Percentiles rank a stretch among this genome's conserved stretches.
These are phyloP conservation scores for Clarias batrachus DNA, from an alignment of 2,113 vertebrate species.

Conservation along the genomic window DNA sequence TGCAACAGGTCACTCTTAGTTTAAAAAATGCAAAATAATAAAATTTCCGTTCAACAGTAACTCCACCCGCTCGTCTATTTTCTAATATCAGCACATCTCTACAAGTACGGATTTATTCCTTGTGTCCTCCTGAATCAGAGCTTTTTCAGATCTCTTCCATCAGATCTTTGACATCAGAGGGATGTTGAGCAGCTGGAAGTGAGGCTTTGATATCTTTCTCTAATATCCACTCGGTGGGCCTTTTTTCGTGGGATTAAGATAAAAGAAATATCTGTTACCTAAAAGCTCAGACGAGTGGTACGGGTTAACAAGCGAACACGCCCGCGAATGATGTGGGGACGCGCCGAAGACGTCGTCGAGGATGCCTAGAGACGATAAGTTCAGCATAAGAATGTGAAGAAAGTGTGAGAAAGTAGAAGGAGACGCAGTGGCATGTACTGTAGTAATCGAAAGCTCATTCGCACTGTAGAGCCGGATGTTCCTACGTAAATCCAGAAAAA, in stretches of 20 bases:
- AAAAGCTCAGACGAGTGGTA: slow-evolving; percentile 20
- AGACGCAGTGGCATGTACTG: neutral
- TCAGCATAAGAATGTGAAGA: neutral
- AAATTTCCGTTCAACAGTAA: no score
- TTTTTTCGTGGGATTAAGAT: slow-evolving; percentile 37
- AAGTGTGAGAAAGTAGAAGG: neutral
- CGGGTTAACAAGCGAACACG: neutral
- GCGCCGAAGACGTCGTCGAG: neutral
- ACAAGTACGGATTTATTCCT: neutral
- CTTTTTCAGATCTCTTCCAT: neutral
- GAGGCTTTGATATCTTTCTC: slow-evolving; percentile 36
- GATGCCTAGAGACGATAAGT: neutral
- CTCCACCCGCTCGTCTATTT: neutral
- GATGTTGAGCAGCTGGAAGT: slow-evolving; percentile 3
- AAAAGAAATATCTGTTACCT: slow-evolving; percentile 12
- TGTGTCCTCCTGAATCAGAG: neutral
- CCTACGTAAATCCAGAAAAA: neutral
- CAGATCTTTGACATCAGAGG: neutral
- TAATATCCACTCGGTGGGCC: slow-evolving; percentile 27
- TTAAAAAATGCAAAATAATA: neutral
- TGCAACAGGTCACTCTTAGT: neutral
- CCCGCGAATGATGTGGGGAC: slow-evolving; percentile 4
- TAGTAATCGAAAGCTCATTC: neutral
- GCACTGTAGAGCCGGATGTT: neutral
- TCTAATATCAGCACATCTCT: neutral